Evolutionary conservation across 2,797 vertebrate genomes (phyloP).

Genomic region (Rallus crepitans): DNA sequence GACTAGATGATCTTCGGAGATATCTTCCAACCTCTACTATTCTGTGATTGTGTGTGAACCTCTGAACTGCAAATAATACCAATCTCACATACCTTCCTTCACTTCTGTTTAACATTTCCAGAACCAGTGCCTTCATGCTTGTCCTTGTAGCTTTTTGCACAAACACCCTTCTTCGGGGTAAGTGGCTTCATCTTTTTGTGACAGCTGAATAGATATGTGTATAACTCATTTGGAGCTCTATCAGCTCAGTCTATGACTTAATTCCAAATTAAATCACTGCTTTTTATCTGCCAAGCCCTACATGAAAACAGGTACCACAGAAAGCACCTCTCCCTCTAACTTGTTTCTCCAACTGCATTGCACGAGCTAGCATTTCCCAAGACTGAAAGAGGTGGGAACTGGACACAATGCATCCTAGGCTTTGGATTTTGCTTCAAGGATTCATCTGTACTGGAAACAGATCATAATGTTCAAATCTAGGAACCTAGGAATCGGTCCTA

Average conservation of each 20-base stretch:
- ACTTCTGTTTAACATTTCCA: slow-evolving; percentile 51
- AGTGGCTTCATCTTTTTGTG: slow-evolving; percentile 23
- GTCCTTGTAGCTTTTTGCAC: slow-evolving; percentile 42
- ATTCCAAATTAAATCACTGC: background rate
- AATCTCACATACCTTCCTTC: background rate
- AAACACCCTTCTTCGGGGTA: slow-evolving; percentile 44
- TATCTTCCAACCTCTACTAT: too few relatives aligned
- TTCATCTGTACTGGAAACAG: background rate
- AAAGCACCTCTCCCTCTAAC: background rate
- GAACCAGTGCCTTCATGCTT: slow-evolving; percentile 20
- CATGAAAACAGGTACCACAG: background rate
- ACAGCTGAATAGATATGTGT: slow-evolving; percentile 15
- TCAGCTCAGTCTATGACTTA: background rate
- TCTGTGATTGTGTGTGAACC: too few relatives aligned
- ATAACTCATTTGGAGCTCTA: background rate
- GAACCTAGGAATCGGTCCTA: background rate
- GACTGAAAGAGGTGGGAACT: background rate
- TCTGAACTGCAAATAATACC: background rate
- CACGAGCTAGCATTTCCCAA: background rate
- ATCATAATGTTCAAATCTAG: background rate
- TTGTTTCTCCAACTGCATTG: background rate
- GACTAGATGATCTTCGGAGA: too few relatives aligned
- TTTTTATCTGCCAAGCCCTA: background rate
- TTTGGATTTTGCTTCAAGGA: background rate
- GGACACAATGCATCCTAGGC: background rate